A percentile compares a stretch with the other conserved stretches of the same genome.
phyloP scores from a whole-genome alignment of 1,140 invertebrate genomes.

The Ceratina japonica region DNA sequence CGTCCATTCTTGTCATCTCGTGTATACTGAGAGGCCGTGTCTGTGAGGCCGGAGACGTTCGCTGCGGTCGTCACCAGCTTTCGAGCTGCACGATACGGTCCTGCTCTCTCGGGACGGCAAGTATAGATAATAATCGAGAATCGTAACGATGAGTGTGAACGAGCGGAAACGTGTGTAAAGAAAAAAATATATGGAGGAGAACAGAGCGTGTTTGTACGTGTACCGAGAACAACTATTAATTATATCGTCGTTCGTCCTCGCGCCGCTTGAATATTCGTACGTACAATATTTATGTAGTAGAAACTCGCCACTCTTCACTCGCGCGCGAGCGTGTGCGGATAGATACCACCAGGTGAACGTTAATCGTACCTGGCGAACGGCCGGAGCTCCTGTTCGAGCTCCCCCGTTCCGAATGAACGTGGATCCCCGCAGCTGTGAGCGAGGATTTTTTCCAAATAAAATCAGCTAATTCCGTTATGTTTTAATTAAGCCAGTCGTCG shows the following conservation, averaged over 20 bases:
- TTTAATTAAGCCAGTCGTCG: conserved; percentile 36
- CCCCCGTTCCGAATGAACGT: conserved; percentile 44
- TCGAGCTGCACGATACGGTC: no score
- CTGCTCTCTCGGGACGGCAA: no score
- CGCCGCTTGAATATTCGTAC: conserved; percentile 47
- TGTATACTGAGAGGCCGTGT: no score
- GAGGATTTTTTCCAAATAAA: conserved; percentile 58
- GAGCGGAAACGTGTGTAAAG: no score
- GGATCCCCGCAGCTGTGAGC: conserved; percentile 47
- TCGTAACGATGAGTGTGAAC: neutral
- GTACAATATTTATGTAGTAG: conserved; percentile 45
- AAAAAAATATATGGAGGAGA: neutral
- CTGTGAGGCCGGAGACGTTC: no score
- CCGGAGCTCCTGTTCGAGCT: neutral
- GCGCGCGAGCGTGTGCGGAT: neutral
- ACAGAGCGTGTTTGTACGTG: conserved; percentile 22
- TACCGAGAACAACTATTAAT: conserved; percentile 34
- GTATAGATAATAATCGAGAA: neutral
- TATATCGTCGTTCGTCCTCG: conserved; percentile 33
- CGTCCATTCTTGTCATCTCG: no score
- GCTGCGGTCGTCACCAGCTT: no score
- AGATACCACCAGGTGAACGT: conserved; percentile 19
- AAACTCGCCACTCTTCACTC: conserved; percentile 9
- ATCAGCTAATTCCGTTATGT: conserved; percentile 63
- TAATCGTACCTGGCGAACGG: conserved; percentile 19